Base-by-base conservation (phyloP, 2,888 invertebrate genomes). In the Limulus polyphemus region DNA sequence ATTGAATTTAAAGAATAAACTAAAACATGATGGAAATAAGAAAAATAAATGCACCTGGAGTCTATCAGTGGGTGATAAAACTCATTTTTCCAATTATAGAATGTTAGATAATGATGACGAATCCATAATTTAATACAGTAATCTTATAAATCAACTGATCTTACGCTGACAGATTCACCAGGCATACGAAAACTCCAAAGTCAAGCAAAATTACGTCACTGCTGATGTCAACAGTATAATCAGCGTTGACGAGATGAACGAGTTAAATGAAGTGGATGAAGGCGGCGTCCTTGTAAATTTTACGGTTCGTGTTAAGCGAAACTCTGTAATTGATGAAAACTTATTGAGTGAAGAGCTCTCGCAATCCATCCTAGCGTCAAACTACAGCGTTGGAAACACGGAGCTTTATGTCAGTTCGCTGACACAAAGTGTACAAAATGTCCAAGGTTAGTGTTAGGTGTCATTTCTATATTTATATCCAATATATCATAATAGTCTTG, bases 321-420 rank as follows among this genome's bases (percentile, higher is more conserved):
- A 63, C 12, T 58, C 61, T 10, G 57, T 60, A 11, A 49, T 62
- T 11, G 61, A 56, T 50, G 65, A 65, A 54, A 57, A 61, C 17
- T 54, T 86, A 55, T 77, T 93, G 57, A 84, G 85, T 72, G 86
- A 88, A 65, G 85, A 88, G 0, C 83, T 92, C 48, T 84, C 85
- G 68, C 87, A 88, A 73, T 88, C 90, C 68, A 76, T 92, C n/a
- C 80, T 87, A 46, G 82, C 82, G 63, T 87, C 85, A 71, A 90
- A 91, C 74, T 90, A 84, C 72, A 90, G 88, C 67, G 79, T 92
- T 17, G 92, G 91, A 46, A 88, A 90, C 12, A 90, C 90, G 0
- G 87, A 90, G 56, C 82, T 91, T 0, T 82, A 83, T 60, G 76
- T 83, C 9, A 68, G 73, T 48, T 72, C 73, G 56, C 72, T 77